Conservation (phyloP, 92 coral and sea anemone genomes). For the Zoanthus sansibaricus region DNA sequence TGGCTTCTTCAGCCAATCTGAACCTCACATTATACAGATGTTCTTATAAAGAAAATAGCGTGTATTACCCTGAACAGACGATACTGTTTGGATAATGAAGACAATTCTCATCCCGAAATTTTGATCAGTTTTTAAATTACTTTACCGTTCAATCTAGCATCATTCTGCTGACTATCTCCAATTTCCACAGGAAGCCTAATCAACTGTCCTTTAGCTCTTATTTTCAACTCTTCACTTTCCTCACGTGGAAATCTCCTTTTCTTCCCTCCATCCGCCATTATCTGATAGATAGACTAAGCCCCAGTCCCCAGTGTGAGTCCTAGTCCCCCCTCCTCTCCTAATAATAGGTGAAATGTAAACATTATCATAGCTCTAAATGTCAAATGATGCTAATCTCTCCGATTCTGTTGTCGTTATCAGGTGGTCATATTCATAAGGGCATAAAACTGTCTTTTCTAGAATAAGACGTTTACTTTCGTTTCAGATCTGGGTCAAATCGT, state of each 20-base stretch:
- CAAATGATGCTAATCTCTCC: neutral
- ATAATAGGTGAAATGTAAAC: neutral
- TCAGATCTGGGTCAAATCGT: neutral
- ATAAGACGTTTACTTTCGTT: neutral
- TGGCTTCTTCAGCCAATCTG: too few species aligned
- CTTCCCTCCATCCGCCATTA: conserved; percentile 41
- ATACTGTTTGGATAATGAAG: too few species aligned
- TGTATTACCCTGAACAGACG: too few species aligned
- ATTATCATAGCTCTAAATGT: neutral
- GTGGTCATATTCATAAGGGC: neutral
- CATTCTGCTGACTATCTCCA: neutral
- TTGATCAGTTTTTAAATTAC: neutral
- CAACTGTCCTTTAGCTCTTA: conserved; percentile 38
- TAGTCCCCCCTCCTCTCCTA: neutral
- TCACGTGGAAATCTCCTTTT: conserved; percentile 35
- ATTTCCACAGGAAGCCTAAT: conserved; percentile 31
- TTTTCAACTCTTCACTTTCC: neutral
- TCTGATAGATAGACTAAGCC: neutral
- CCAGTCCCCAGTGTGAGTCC: conserved; percentile 21
- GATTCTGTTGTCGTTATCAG: neutral
- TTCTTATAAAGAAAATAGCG: too few species aligned
- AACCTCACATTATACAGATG: too few species aligned
- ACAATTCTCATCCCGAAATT: too few species aligned
- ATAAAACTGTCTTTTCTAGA: neutral
- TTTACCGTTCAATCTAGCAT: conserved; percentile 9